Evolutionary conservation across 2,888 invertebrate genomes (phyloP).

Genomic region (Lasioglossum oenotherae): DNA sequence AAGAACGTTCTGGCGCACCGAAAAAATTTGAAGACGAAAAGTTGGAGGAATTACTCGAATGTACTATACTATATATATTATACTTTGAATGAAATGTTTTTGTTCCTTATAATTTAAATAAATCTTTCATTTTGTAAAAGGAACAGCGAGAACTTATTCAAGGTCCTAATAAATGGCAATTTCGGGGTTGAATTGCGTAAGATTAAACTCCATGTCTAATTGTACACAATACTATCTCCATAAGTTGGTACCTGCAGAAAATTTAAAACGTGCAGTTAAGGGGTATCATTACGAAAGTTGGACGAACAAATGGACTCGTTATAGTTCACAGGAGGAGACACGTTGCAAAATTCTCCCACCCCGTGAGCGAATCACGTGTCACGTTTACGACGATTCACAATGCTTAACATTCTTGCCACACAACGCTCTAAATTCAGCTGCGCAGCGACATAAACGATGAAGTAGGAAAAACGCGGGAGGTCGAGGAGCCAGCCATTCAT

Average conservation of each 20-base stretch:
- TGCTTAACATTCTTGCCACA: conserved; percentile 62
- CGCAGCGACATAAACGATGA: conserved; percentile 61
- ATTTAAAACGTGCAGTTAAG: background rate
- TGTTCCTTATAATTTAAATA: too few species aligned
- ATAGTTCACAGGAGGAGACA: background rate
- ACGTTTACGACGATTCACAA: conserved; percentile 26
- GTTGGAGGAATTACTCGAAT: too few species aligned
- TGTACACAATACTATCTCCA: background rate
- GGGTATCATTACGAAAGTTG: background rate
- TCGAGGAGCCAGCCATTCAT: conserved; percentile 58
- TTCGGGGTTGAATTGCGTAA: background rate
- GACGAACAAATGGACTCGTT: background rate
- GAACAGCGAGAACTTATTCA: too few species aligned
- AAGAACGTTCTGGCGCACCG: too few species aligned
- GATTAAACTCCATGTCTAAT: background rate
- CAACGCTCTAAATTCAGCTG: conserved; percentile 53
- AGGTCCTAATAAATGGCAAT: background rate
- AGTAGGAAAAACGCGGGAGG: conserved; percentile 39
- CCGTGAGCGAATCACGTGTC: background rate
- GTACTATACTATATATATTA: too few species aligned
- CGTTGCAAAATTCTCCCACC: background rate
- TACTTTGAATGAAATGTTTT: too few species aligned
- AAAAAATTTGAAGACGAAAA: too few species aligned
- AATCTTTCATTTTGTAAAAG: too few species aligned
- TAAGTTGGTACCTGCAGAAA: background rate